Conservation (phyloP, 2,888 invertebrate species). For the Himalopsyche japonica region DNA sequence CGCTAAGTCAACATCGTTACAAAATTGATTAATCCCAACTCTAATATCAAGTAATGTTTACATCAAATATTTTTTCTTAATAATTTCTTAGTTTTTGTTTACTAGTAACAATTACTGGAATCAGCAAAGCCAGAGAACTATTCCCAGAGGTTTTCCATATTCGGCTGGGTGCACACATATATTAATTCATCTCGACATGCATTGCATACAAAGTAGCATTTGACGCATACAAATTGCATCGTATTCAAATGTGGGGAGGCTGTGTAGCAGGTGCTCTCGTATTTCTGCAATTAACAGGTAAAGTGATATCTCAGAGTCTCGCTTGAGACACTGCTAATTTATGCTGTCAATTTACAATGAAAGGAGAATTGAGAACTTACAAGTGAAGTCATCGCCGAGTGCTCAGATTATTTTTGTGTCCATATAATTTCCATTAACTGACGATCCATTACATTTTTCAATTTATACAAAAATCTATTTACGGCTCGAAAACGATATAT, state of each 20-base stretch:
- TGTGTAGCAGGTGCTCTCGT: slow-evolving; percentile 8
- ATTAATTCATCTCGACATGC: not conserved
- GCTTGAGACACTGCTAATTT: not conserved
- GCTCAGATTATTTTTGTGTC: not conserved
- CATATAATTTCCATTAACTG: not conserved
- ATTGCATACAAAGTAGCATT: slow-evolving; percentile 1
- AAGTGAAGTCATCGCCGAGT: not conserved
- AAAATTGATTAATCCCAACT: too few species aligned
- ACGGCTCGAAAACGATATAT: too few species aligned
- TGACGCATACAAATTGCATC: slow-evolving; percentile 1
- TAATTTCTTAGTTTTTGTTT: not conserved
- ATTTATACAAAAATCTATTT: too few species aligned
- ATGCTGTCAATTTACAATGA: not conserved
- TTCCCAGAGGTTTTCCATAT: not conserved
- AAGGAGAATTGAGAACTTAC: not conserved
- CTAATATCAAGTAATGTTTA: too few species aligned
- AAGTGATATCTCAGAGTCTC: slow-evolving; percentile 9
- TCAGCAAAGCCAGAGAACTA: not conserved
- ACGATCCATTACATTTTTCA: too few species aligned
- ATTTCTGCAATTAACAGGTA: slow-evolving; percentile 20
- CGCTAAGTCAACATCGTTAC: too few species aligned
- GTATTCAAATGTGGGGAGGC: not conserved
- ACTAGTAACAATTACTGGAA: not conserved
- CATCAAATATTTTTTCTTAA: too few species aligned
- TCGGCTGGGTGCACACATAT: not conserved